Evolutionary conservation across 1,140 invertebrate genomes (phyloP), one percentile per base, ranked within the genome.

Genomic region (Aricia agestis): DNA sequence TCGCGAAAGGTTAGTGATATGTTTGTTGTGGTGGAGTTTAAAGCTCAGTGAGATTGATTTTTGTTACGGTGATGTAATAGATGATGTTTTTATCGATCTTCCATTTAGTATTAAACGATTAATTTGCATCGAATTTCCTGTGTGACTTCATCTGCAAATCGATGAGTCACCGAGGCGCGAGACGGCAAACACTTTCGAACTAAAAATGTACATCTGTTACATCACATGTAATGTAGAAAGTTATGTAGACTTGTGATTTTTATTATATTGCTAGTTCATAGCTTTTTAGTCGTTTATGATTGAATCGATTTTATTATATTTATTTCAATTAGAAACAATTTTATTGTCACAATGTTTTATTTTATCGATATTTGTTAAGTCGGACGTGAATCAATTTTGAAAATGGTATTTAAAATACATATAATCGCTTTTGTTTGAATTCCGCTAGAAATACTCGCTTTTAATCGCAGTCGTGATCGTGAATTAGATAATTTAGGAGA

Each of bases 1-100:
- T 91, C 85, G 78, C 69, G 87, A 80, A 89, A 91, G 89, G 89
- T 91, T 91, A 91, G 89, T 91, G 89, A 91, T 91, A 91, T 89
- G 85, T 78, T 85, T 85, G 85, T 82, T 85, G 82, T 86, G 84
- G 80, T 80, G 75, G 80, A 82, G 78, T 79, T 72, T 80, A 70
- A 82, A 82, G 79, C 85, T 87, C 80, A 73, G 69, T 77, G 80
- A 78, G 78, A 74, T 77, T 71, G 58, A 59, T 66, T 61, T 65
- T 59, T 66, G 68, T 70, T 71, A 42, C 10, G 59, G 59, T 63
- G 59, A 63, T 63, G 59, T 63, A 63, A 63, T 25, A 63, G 18
- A 63, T 63, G 59, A 63, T 25, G 18, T 63, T 63, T 63, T 18
- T 63, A 63, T 70, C 59, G 59, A 18, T 18, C 59, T 63, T 63